These are phyloP conservation scores for Tringa solitaria DNA, from an alignment of 2,113 vertebrate species.

Conservation along the genomic window DNA sequence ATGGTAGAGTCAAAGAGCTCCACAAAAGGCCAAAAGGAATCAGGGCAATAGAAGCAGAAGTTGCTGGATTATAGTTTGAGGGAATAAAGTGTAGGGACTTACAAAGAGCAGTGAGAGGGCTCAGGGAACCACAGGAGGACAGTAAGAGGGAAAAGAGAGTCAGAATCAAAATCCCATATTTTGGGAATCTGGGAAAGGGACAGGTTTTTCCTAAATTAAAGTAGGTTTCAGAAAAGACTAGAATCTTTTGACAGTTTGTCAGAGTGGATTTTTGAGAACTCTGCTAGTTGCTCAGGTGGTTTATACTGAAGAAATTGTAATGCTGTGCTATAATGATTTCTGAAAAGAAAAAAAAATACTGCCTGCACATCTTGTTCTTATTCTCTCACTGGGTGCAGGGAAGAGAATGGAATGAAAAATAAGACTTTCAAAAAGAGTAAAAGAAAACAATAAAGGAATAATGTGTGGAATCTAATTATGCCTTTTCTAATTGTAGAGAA, in stretches of 20 bases:
- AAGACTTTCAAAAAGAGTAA: not conserved
- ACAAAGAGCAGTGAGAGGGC: not conserved
- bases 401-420: conserved; percentile 48
- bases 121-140: not conserved
- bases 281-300: not conserved
- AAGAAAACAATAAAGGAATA: not conserved
- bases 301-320: not conserved
- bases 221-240: not conserved
- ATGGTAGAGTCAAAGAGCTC: not conserved
- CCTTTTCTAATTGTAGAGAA: not conserved
- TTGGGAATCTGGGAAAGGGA: not conserved
- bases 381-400: not conserved
- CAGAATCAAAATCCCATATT: not conserved
- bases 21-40: not conserved
- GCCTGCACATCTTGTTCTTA: conserved; percentile 39
- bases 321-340: not conserved
- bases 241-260: not conserved
- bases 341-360: conserved; percentile 16
- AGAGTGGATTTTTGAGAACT: not conserved
- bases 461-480: not conserved
- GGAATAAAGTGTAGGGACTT: not conserved
- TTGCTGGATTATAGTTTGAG: not conserved
- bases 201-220: not conserved
- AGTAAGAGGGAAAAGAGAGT: not conserved
- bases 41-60: not conserved